phyloP scores from a whole-genome alignment of 2,113 vertebrate genomes.

The Dryoscopus gambensis region DNA sequence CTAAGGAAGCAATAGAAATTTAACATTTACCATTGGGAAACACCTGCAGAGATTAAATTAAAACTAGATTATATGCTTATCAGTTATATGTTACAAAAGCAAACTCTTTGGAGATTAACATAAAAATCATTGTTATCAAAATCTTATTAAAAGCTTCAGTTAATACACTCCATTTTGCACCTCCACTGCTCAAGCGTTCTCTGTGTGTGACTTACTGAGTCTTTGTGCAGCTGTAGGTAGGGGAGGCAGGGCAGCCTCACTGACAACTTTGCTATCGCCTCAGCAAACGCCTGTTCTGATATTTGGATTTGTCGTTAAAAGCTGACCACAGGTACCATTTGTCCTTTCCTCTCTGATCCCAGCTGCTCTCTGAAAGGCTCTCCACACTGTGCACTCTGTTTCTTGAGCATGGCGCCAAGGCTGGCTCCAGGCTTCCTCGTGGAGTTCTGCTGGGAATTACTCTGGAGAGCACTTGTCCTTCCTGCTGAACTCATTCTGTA shows the following conservation, averaged over 20 bases:
- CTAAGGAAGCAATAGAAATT: constrained; percentile 55
- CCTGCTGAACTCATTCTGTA: background rate
- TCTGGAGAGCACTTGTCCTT: background rate
- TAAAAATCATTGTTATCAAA: constrained; percentile 43
- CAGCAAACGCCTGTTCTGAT: background rate
- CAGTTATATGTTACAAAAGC: constrained; percentile 43
- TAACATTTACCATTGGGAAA: constrained; percentile 57
- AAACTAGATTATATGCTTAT: constrained; percentile 61
- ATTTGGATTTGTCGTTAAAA: background rate
- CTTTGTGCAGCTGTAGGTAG: background rate
- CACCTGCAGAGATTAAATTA: constrained; percentile 66
- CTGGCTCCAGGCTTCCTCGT: background rate
- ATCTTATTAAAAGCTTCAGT: constrained; percentile 58
- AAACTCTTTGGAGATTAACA: constrained; percentile 52
- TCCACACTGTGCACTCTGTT: background rate
- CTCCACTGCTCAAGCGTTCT: background rate
- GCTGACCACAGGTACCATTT: background rate
- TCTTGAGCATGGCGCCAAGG: background rate
- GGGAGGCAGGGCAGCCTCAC: background rate
- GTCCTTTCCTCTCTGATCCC: background rate
- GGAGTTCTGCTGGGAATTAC: background rate
- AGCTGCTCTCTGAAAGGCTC: background rate
- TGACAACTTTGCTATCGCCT: rapidly evolving
- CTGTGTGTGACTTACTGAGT: background rate
- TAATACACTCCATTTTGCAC: background rate